A percentile compares a stretch with the other conserved stretches of the same genome.
phyloP scores from a whole-genome alignment of 2,888 invertebrate species.

The Cephus pygmeus region DNA sequence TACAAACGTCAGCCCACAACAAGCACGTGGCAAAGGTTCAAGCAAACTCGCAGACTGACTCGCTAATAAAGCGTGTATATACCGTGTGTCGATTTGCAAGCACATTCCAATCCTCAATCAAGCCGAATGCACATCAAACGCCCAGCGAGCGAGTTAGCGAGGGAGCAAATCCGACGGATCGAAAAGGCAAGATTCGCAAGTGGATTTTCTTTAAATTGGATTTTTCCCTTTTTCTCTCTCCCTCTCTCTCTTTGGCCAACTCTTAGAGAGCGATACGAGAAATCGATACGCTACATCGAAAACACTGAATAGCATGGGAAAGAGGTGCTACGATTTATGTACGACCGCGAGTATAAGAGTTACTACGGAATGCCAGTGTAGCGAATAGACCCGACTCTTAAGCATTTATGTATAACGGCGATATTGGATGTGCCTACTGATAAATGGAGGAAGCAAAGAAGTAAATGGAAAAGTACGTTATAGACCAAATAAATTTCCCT shows the following conservation, averaged over 20 bases:
- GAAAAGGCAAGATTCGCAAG: background rate
- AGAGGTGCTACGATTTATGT: background rate
- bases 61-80: conserved; percentile 29
- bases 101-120: conserved; percentile 26
- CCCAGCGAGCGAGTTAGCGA: conserved; percentile 19
- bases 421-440: background rate
- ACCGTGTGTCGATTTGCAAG: conserved; percentile 24
- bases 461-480: background rate
- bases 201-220: background rate
- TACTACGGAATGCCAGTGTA: background rate
- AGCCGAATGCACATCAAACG: conserved; percentile 28
- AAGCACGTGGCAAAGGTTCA: background rate
- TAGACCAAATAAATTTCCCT: background rate
- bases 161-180: background rate
- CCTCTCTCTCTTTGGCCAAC: background rate
- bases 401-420: background rate
- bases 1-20: background rate
- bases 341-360: background rate
- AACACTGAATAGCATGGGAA: background rate
- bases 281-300: background rate
- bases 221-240: background rate
- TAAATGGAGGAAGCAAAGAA: background rate
- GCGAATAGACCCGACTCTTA: background rate
- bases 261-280: background rate
- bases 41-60: background rate